Evolutionary conservation across 1,140 invertebrate genomes (phyloP), one percentile per base, ranked within the genome.

Genomic region (Adoxophyes honmai): DNA sequence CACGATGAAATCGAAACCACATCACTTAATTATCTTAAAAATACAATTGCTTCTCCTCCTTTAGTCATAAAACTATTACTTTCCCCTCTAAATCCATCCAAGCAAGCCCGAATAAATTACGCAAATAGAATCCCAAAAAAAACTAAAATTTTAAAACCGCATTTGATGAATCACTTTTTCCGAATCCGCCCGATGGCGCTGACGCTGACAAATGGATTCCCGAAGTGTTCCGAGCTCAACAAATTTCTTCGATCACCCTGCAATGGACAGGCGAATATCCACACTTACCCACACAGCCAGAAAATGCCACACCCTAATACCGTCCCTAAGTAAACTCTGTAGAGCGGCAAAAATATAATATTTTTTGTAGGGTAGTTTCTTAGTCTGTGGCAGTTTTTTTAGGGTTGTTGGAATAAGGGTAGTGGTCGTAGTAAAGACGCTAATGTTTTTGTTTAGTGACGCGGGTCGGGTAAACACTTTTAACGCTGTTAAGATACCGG

Each of bases 381-480:
- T 44, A 18, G 15, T 44, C 39, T 44, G 39, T 18, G 16, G 15
- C 16, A 18, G 10, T 44, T 44, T 44, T 44, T 44, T 44, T 5
- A 44, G 39, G 39, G 39, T 28, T 44, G 39, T 15, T 44, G 18
- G 1, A 10, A 16, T 44, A 15, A 14, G 8, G 38, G 16, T 4
- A 16, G 39, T 15, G 8, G 39, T 15, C 18, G 39, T 44, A 44
- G 39, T 44, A 44, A 44, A 44, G 39, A 44, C 39, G 39, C 39
- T 44, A 44, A 44, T 44, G 39, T 44, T 44, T 44, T 44, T 44
- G 39, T 44, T 44, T 44, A 44, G 39, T 44, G 39, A 44, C 39
- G 39, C 39, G 39, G 39, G 39, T 44, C 39, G 39, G 16, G 39
- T 44, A 44, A 44, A 44, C 39, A 44, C 39, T 44, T 44, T 44